Evolutionary conservation across 2,113 vertebrate species (phyloP), one percentile per base, ranked within the genome.

Genomic region (Genyomyrus donnyi): DNA sequence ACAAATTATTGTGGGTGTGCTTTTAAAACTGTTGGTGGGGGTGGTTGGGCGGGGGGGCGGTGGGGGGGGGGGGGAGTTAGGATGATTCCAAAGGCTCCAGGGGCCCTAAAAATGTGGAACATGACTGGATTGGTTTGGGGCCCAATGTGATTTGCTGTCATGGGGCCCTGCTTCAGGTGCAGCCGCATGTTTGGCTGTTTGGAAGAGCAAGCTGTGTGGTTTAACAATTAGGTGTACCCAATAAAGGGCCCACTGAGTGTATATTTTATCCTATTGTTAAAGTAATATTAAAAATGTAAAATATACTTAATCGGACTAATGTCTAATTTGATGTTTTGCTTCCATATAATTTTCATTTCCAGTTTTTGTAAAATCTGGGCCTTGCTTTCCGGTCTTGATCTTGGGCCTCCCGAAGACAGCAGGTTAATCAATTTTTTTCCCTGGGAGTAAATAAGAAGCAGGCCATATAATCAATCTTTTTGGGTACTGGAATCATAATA

Each of bases 381-480:
- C 58, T 74, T 19, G 45, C 46, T 27, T 31, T 74, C 27, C 19
- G 8, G 35, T 45, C 35, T 62, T 24, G 24, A 53, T 66, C 42
- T 15, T 27, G 58, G 15, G 58, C 42, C 62, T 74, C 88, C 42
- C 1, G 31, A 74, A 74, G 39, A 27, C 10, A 39, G 42, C 45
- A 31, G 62, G 88, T 46, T 88, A 70, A 88, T 88, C 88, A 46
- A 88, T 88, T 62, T 93, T 94, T 92, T 90, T 88, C 24, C 90
- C 92, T 92, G 86, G 90, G 70, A 95, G 94, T 96, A 96, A 96
- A 96, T 96, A 96, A 95, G 95, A 92, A 94, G 90, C 90, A 92
- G 93, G 92, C 95, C 94, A 95, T 93, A 94, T 94, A 95, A 96
- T 96, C 95, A 95, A 96, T 96, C 96, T 96, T 96, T 94, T 90